These are phyloP conservation scores for Brienomyrus brachyistius DNA, from an alignment of 2,113 vertebrate genomes.

Conservation along the genomic window DNA sequence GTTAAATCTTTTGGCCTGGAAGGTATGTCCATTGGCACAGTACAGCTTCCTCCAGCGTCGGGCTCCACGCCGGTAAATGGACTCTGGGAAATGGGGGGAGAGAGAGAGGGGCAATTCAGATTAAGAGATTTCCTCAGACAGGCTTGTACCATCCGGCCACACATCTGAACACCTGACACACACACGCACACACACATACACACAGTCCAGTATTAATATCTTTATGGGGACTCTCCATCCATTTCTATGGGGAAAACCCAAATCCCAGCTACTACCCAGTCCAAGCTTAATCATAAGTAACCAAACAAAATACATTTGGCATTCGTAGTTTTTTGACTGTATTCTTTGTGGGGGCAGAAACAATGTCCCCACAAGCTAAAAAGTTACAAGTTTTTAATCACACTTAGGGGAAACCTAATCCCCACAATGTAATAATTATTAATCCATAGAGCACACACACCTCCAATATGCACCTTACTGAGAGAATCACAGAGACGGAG, in stretches of 20 bases:
- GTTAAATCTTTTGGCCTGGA: conserved; percentile 98
- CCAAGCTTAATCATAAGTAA: neutral
- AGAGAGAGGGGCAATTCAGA: neutral
- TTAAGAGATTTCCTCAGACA: neutral
- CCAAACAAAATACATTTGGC: neutral
- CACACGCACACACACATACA: neutral
- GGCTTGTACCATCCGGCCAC: neutral
- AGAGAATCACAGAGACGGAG: neutral
- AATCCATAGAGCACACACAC: neutral
- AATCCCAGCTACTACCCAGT: neutral
- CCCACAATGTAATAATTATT: neutral
- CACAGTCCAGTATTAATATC: neutral
- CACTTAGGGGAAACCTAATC: neutral
- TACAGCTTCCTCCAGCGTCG: conserved; percentile 97
- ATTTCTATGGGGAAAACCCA: neutral
- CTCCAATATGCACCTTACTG: neutral
- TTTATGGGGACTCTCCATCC: neutral
- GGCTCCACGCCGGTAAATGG: conserved; percentile 92
- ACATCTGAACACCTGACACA: neutral
- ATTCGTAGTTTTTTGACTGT: neutral
- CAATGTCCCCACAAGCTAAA: neutral
- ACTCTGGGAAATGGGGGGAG: conserved; percentile 64
- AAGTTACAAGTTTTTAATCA: neutral
- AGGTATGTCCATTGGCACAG: conserved; percentile 92
- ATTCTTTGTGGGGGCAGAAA: neutral